Base-by-base conservation (phyloP, 2,888 invertebrate genomes). In the Gordius sp. region DNA sequence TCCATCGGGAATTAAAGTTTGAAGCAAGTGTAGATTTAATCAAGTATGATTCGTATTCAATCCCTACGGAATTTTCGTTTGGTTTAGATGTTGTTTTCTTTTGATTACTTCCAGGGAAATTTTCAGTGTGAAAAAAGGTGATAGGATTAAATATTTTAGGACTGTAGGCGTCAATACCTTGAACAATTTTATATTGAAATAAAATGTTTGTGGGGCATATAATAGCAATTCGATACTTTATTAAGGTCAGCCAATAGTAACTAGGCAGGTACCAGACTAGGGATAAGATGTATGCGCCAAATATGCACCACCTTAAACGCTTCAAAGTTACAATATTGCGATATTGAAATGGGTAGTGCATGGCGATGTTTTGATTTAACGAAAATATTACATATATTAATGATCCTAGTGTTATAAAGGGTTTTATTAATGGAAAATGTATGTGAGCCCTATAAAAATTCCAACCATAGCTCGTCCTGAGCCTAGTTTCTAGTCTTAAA, bases 341-440 rank as follows among this genome's bases (percentile, higher is more conserved):
- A 20, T 47, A 47, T 47, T 8, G 4, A 47, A 47, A 47, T 8
- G 47, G 47, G 20, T 47, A 47, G 4, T 47, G 8, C 20, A 47
- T 47, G 4, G 47, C 47, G 4, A 47, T 4, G n/a, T 18, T 47
- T 20, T 47, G 47, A 47, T 47, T 47, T 23, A 47, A 18, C n/a
- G 20, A 47, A 47, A 47, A 47, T 4, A 47, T 4, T 18, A 47
- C 47, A 20, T 47, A 47, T 18, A 47, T 47, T 47, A 47, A 47
- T 18, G 20, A 47, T 4, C 47, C 47, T 23, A 8, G 23, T 18
- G 23, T 20, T 8, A 47, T 47, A 20, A 47, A 47, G 20, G 47
- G 47, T 47, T 47, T 47, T 18, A 23, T n/a, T 47, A 23, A 18
- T 4, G 47, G 47, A 20, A 47, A 47, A 20, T 47, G 23, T 4